A percentile compares a stretch with the other conserved stretches of the same genome.
Evolutionary conservation across 2,888 invertebrate genomes (phyloP).

Genomic region (Pyrrhia umbra): DNA sequence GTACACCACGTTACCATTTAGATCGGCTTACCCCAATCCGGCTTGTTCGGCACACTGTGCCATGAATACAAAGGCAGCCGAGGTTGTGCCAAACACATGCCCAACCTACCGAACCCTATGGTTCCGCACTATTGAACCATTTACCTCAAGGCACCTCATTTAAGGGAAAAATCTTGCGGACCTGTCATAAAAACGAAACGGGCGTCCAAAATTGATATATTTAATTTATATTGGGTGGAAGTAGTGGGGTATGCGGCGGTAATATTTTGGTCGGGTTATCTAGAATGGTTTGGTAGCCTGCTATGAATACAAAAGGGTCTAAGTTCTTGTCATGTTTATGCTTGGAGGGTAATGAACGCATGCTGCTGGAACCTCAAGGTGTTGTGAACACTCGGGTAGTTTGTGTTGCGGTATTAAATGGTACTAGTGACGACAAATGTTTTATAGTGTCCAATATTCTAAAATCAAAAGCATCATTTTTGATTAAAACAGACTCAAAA

Average conservation of each 20-base stretch:
- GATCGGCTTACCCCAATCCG: slow-evolving; percentile 66
- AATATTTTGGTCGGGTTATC: slow-evolving; percentile 24
- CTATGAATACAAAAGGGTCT: slow-evolving; percentile 64
- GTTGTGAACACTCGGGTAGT: slow-evolving; percentile 35
- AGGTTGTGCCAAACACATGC: slow-evolving; percentile 47
- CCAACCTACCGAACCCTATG: slow-evolving; percentile 43
- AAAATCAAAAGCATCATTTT: too few relatives aligned
- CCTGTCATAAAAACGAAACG: slow-evolving; percentile 27
- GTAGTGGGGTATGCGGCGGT: slow-evolving; percentile 13
- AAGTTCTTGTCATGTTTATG: slow-evolving; percentile 38
- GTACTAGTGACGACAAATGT: slow-evolving; percentile 25
- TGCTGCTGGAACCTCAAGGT: slow-evolving; percentile 35
- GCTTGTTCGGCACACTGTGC: slow-evolving; percentile 61
- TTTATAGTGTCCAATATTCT: too few relatives aligned
- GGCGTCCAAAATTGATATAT: slow-evolving; percentile 22
- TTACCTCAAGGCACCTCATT: slow-evolving; percentile 33
- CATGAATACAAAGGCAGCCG: slow-evolving; percentile 68
- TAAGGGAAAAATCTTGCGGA: slow-evolving; percentile 19
- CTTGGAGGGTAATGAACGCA: slow-evolving; percentile 36
- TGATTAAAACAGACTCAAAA: too few relatives aligned
- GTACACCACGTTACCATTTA: slow-evolving; percentile 64
- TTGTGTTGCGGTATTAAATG: slow-evolving; percentile 41
- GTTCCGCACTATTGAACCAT: slow-evolving; percentile 49
- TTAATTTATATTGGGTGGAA: slow-evolving; percentile 38
- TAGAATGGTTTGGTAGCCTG: slow-evolving; percentile 13